Conservation (phyloP, 2,888 invertebrate genomes). For the Sminthurides aquaticus region DNA sequence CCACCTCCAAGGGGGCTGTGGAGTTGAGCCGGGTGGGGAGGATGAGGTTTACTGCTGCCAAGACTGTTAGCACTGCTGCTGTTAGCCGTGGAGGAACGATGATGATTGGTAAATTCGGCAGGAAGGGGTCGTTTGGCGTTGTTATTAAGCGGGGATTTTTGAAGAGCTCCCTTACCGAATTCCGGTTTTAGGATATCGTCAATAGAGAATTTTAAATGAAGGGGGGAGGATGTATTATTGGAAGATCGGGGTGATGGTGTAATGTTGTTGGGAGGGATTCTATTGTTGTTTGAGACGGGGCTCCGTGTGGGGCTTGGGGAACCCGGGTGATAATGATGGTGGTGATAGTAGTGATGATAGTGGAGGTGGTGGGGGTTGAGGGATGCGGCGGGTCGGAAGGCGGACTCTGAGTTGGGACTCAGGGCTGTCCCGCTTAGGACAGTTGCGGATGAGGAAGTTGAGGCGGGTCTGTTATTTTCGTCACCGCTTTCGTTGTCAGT, state of each 20-base stretch:
- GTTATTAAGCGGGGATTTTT: neutral
- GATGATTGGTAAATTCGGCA: too few relatives aligned
- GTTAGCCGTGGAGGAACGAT: neutral
- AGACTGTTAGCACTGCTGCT: neutral
- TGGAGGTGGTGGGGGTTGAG: constrained; percentile 2
- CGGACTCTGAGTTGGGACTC: constrained; percentile 7
- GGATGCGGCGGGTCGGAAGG: constrained; percentile 3
- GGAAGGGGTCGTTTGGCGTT: neutral
- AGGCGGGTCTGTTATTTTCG: constrained; percentile 36
- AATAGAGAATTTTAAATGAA: constrained; percentile 62
- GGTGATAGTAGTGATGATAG: constrained; percentile 3
- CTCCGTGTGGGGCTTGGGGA: neutral
- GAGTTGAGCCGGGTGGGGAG: neutral
- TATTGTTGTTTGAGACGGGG: constrained; percentile 11
- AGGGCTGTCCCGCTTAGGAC: constrained; percentile 6
- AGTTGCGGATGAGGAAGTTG: constrained; percentile 32
- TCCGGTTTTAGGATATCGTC: constrained; percentile 69
- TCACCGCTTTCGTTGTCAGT: constrained; percentile 21
- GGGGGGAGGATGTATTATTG: neutral
- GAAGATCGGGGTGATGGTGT: constrained; percentile 6
- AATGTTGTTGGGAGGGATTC: constrained; percentile 4
- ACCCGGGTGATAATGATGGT: neutral
- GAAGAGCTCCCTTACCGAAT: constrained; percentile 52
- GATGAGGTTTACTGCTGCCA: neutral
- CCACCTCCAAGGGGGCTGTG: neutral